Base-by-base conservation (phyloP, 2,888 invertebrate species). In the Prenolepis imparis region DNA sequence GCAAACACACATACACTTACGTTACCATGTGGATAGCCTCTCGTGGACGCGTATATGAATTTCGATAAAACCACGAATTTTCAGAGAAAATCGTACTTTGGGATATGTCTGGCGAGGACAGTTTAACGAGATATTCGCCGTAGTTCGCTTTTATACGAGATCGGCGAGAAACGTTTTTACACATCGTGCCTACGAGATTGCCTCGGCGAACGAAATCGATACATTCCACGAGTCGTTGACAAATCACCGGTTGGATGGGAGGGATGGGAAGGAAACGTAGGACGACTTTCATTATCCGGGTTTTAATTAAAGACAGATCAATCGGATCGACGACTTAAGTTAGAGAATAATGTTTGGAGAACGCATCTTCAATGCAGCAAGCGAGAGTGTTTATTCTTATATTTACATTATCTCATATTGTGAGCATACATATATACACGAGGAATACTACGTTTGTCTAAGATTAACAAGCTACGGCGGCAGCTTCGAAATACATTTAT, bases 51-150 rank as follows among this genome's bases (percentile, higher is more conserved):
- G 74, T 67, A 32, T 90, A 90, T 89, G 90, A 90, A 90, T 90
- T 89, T 90, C 89, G 90, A 90, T 90, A 90, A 90, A 90, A 90
- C 84, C 90, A 77, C 84, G 90, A 90, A 90, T 90, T 90, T 90
- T 84, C 87, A 86, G 83, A 85, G 87, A 83, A 84, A 83, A 86
- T 88, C 89, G 82, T 88, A 84, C 63, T 83, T 32, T 41, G 32
- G 32, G 28, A 28, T 78, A 77, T 82, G 83, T 86, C 90, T 90
- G 90, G 88, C 59, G 73, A 88, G 84, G 89, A 90, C 90, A 90
- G 89, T 90, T 90, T 90, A 90, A 90, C 90, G 90, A 90, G 90
- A 90, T 90, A 52, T 87, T 85, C 78, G 75, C 66, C 66, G 67
- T 82, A 78, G 61, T n/a, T n/a, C n/a, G n/a, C 44, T 44, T 73